Evolutionary conservation across 2,113 vertebrate genomes (phyloP).

Genomic region (Cinclus mexicanus): DNA sequence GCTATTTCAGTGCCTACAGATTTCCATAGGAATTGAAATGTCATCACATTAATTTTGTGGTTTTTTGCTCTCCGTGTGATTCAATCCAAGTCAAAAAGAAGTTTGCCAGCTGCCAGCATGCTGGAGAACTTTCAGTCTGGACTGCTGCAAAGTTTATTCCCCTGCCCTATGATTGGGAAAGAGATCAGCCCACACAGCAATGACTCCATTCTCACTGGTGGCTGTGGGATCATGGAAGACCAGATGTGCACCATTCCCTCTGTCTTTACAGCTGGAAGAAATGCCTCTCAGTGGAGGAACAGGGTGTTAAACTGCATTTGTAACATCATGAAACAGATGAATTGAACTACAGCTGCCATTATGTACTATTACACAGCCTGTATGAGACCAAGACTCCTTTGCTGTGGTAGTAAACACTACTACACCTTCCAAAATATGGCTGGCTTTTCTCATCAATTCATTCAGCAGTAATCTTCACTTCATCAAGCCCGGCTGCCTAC

Average conservation of each 20-base stretch:
- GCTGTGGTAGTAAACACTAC: too few relatives aligned
- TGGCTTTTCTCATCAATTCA: neutral
- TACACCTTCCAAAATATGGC: neutral
- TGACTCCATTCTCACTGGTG: neutral
- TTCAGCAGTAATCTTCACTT: neutral
- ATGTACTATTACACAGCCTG: neutral
- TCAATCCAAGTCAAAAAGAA: conserved; percentile 14
- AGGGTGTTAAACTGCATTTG: neutral
- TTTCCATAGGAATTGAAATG: conserved; percentile 31
- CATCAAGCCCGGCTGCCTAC: neutral
- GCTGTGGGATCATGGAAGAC: fast-evolving
- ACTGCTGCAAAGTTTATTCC: neutral
- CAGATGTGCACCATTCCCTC: neutral
- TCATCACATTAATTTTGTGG: conserved; percentile 3
- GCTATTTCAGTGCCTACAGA: conserved; percentile 11
- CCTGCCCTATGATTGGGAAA: neutral
- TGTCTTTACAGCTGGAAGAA: neutral
- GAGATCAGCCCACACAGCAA: neutral
- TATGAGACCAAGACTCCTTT: neutral
- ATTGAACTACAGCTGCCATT: neutral
- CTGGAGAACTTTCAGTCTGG: neutral
- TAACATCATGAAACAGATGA: neutral
- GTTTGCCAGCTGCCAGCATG: neutral
- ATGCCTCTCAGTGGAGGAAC: neutral
- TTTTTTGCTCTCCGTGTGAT: neutral